A percentile compares a stretch with the other conserved stretches of the same genome.
These are phyloP conservation scores for Poeciliopsis infans DNA, from an alignment of 2,797 vertebrate species.

Conservation along the genomic window DNA sequence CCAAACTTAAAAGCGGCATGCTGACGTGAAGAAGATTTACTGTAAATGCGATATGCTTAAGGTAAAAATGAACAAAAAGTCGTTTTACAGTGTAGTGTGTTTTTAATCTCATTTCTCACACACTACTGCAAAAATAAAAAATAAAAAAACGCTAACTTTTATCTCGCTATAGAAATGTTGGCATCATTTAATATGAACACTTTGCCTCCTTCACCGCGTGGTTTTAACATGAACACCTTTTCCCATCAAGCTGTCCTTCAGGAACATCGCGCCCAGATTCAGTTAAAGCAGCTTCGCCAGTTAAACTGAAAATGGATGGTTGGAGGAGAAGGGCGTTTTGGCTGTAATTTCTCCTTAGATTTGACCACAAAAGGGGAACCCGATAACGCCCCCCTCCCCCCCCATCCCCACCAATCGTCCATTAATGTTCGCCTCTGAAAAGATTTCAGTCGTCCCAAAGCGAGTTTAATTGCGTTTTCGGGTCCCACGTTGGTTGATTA, in stretches of 20 bases:
- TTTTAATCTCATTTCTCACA: neutral
- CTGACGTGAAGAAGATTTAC: neutral
- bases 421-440: constrained; percentile 79
- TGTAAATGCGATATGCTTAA: neutral
- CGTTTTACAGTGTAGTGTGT: neutral
- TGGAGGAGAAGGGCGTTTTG: constrained; percentile 26
- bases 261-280: constrained; percentile 8
- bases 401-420: constrained; percentile 58
- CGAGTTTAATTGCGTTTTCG: constrained; percentile 88
- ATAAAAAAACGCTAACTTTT: neutral
- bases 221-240: neutral
- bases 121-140: rapidly evolving
- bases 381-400: constrained; percentile 52
- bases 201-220: neutral
- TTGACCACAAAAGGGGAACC: constrained; percentile 78
- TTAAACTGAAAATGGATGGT: constrained; percentile 47
- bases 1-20: neutral
- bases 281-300: constrained; percentile 36
- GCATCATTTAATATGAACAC: neutral
- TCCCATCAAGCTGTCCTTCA: constrained; percentile 26
- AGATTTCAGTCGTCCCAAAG: constrained; percentile 78
- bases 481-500: constrained; percentile 86
- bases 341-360: constrained; percentile 64
- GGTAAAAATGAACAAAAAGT: neutral
- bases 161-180: neutral